Evolutionary conservation across 2,888 invertebrate genomes (phyloP), one percentile per base, ranked within the genome.

Genomic region (Diarsia dahlii): DNA sequence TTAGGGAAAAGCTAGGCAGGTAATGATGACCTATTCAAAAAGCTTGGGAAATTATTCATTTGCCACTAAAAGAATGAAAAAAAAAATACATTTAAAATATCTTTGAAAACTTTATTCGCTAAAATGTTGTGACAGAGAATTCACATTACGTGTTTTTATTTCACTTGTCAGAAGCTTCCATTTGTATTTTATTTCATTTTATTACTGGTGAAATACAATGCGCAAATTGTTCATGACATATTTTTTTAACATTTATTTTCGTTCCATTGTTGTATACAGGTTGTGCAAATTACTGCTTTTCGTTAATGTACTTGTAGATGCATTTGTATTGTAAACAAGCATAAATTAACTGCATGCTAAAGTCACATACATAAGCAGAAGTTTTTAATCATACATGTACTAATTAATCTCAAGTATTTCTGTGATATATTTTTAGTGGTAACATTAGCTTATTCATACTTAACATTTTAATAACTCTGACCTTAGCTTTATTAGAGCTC

Each of bases 141-240:
- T 81, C 66, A 81, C 54, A 80, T 78, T 65, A 80, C 39, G 66
- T 50, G 66, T 67, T 78, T 78, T 67, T 74, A 63, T 78, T 78
- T 81, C 66, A 56, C 45, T 81, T 67, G 62, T 81, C 66, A 67
- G 62, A 80, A 54, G 64, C 28, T 65, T 39, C 80, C 52, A 52
- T 78, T 78, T 80, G 52, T 80, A 78, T 78, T 80, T 72, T 60
- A 79, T 78, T 78, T 23, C 45, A 56, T 79, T 80, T 71, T 66
- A 66, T 78, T 65, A 18, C 46, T 60, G 34, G 1, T 28, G 56
- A 80, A 80, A 80, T 52, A 65, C 45, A 73, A 46, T 39, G n/a
- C 64, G 58, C 39, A 65, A 80, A 73, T 80, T 65, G 64, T 74
- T 54, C 74, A 46, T 60, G 64, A 65, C 60, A 77, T 56, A 34